Evolutionary conservation across 2,113 vertebrate genomes (phyloP).

Genomic region (Malaclemys terrapin): DNA sequence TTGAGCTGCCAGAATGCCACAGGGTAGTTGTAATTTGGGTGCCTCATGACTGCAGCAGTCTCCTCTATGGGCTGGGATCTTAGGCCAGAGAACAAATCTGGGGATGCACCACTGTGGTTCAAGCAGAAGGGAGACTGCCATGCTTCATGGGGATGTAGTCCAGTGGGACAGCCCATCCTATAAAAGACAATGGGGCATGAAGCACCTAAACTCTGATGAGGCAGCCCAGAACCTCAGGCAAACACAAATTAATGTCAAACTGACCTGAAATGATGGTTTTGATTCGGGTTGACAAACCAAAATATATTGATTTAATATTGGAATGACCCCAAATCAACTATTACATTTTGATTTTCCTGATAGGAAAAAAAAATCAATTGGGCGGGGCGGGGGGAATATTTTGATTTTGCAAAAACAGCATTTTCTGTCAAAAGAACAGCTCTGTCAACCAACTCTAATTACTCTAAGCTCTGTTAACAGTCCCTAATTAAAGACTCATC

Average conservation of each 20-base stretch:
- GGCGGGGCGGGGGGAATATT: neutral
- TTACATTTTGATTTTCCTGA: neutral
- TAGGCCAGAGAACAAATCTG: neutral
- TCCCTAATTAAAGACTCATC: neutral
- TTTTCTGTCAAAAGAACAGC: neutral
- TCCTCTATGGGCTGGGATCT: neutral
- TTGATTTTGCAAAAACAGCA: neutral
- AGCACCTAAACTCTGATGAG: neutral
- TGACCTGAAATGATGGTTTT: neutral
- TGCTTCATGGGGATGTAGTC: neutral
- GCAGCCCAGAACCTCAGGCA: neutral
- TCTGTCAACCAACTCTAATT: neutral
- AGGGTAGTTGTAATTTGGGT: neutral
- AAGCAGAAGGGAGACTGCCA: neutral
- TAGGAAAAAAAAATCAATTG: neutral
- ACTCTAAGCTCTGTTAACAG: neutral
- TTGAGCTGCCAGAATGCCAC: neutral
- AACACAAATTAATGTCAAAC: neutral
- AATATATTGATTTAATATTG: neutral
- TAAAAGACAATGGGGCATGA: neutral
- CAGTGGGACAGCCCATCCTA: neutral
- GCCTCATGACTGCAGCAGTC: neutral
- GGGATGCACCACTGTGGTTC: neutral
- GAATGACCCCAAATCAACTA: neutral
- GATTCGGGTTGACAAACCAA: neutral